A percentile compares a stretch with the other conserved stretches of the same genome.
Evolutionary conservation across 2,888 invertebrate genomes (phyloP).

Genomic region (Cantharis nigra): DNA sequence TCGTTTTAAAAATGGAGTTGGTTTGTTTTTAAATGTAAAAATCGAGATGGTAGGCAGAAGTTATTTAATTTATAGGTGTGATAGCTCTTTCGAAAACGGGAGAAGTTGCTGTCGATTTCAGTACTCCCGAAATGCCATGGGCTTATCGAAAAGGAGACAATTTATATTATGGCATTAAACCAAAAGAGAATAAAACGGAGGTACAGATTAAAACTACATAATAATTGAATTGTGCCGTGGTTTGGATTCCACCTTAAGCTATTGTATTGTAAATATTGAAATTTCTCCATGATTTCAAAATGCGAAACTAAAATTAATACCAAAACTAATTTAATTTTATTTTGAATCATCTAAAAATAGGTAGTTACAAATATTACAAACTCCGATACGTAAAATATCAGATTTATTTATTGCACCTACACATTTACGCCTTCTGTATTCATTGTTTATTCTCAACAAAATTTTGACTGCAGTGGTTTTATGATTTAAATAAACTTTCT

Average conservation of each 20-base stretch:
- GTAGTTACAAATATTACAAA: neutral
- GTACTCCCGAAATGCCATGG: conserved; percentile 72
- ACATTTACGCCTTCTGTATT: neutral
- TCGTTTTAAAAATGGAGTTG: conserved; percentile 73
- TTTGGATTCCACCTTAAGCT: no score
- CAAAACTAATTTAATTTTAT: neutral
- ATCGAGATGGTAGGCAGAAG: neutral
- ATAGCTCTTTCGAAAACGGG: conserved; percentile 70
- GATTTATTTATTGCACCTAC: neutral
- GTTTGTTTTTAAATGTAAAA: conserved; percentile 19
- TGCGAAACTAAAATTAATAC: no score
- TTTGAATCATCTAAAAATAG: neutral
- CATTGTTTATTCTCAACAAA: neutral
- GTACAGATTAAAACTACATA: neutral
- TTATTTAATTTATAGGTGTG: conserved; percentile 55
- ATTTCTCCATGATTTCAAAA: no score
- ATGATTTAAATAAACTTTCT: neutral
- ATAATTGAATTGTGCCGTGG: no score
- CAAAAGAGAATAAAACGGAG: conserved; percentile 53
- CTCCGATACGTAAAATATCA: neutral
- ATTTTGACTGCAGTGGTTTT: neutral
- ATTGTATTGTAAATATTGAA: no score
- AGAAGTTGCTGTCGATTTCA: conserved; percentile 69
- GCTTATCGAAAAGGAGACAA: conserved; percentile 57
- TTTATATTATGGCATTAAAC: conserved; percentile 64